Percentiles rank a stretch among this genome's conserved stretches.
Evolutionary conservation across 2,888 invertebrate species (phyloP).

Genomic region (Aspidiotus rigidus): DNA sequence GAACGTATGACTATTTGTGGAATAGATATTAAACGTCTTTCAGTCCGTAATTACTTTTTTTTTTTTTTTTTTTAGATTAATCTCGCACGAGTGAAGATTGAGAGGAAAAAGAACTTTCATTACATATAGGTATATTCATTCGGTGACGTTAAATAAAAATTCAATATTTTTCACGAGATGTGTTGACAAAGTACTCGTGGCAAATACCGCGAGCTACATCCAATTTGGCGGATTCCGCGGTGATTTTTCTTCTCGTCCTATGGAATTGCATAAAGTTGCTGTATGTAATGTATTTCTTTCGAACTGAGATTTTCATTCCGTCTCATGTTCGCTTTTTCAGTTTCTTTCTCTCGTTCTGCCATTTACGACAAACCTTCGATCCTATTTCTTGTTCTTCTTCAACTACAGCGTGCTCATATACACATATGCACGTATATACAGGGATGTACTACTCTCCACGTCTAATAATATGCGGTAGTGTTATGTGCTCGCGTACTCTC

Average conservation of each 20-base stretch:
- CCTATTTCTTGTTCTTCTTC: background rate
- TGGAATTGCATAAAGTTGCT: too few species aligned
- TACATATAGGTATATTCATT: background rate
- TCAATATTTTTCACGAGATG: conserved; percentile 12
- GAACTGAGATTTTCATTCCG: too few species aligned
- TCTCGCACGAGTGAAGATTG: conserved; percentile 1
- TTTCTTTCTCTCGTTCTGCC: background rate
- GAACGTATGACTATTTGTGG: too few species aligned
- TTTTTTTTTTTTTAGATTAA: background rate
- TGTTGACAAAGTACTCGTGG: conserved; percentile 9
- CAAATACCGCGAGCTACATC: conserved; percentile 9
- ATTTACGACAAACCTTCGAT: background rate
- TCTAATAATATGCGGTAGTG: too few species aligned
- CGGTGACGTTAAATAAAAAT: conserved; percentile 8
- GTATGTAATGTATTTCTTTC: too few species aligned
- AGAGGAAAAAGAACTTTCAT: background rate
- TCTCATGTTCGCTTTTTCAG: background rate
- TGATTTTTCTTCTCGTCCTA: background rate
- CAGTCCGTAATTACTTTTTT: background rate
- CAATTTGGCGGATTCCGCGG: conserved; percentile 11
- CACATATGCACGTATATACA: too few species aligned
- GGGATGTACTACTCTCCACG: too few species aligned
- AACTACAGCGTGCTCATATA: too few species aligned
- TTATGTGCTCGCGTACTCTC: too few species aligned
- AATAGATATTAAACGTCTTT: too few species aligned